These are phyloP conservation scores for Cotesia typhae DNA, from an alignment of 1,140 invertebrate genomes.

Conservation along the genomic window DNA sequence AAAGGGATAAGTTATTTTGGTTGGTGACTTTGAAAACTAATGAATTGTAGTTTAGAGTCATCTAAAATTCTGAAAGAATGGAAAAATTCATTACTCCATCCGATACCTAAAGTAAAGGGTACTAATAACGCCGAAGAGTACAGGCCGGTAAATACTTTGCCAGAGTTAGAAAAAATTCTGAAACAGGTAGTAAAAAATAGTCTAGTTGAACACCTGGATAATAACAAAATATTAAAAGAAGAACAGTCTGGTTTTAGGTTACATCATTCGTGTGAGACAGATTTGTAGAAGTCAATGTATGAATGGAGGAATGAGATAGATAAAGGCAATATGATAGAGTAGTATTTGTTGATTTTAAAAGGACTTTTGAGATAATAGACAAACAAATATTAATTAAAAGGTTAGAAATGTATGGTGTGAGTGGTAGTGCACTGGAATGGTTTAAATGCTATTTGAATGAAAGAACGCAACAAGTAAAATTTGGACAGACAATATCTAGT, in stretches of 20 bases:
- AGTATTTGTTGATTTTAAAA: constrained; percentile 24
- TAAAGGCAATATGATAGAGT: background rate
- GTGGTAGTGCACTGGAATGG: constrained; percentile 24
- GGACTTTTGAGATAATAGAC: constrained; percentile 39
- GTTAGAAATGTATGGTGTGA: constrained; percentile 29
- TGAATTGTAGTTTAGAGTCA: too few species aligned
- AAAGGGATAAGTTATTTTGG: constrained; percentile 11
- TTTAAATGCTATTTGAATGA: constrained; percentile 31
- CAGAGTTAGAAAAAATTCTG: constrained; percentile 42
- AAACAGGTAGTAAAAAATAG: constrained; percentile 40
- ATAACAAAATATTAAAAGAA: constrained; percentile 32
- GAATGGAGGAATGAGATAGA: constrained; percentile 20
- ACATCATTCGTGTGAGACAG: constrained; percentile 34
- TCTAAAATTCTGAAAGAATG: constrained; percentile 24
- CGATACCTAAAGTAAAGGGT: constrained; percentile 40
- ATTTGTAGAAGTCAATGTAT: constrained; percentile 4
- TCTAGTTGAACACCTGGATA: constrained; percentile 28
- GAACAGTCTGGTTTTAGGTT: constrained; percentile 37
- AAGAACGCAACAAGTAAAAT: constrained; percentile 15
- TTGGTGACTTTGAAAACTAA: constrained; percentile 8
- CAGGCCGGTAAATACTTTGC: constrained; percentile 42
- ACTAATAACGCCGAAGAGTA: constrained; percentile 35
- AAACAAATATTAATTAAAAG: constrained; percentile 32
- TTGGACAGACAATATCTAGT: too few species aligned
- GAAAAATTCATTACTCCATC: constrained; percentile 40